Base-by-base conservation (phyloP, 2,888 invertebrate species). In the Dicranocentrus wangi region DNA sequence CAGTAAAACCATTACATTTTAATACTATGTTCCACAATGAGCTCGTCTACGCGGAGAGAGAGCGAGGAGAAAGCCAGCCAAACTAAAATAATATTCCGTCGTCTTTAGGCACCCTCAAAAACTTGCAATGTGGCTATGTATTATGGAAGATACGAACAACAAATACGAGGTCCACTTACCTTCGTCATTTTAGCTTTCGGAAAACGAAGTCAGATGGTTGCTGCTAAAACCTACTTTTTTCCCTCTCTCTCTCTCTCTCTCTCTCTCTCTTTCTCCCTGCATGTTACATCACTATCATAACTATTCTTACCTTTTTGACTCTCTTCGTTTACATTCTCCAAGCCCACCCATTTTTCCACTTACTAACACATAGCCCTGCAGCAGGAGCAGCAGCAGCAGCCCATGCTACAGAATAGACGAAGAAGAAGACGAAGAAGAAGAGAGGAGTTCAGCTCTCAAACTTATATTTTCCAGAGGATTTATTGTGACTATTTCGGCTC, bases 1-100 rank as follows among this genome's bases (percentile, higher is more conserved):
- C n/a, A 47, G 47, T 47, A 60, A 68, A 69, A 58, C 68, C 69
- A 69, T 69, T 76, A 76, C 51, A 76, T 76, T 76, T 76, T 76
- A 76, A 76, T 66, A 58, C 58, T 75, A 25, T 75, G 43, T 55
- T 55, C 65, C 51, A 51, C 51, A 63, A 27, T 17, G 39, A 63
- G 25, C 25, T 23, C n/a, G n/a, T n/a, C n/a, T n/a, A n/a, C n/a
- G n/a, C n/a, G 21, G 19, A 1, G 27, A 17, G 27, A 27, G 27
- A 25, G 47, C 25, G 70, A 21, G 8, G 8, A 17, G 19, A 15
- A 42, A 19, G 10, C 7, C 21, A 47, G n/a, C 10, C 7, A 53
- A 72, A 73, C 39, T 19, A 66, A 72, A 75, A 66, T 75, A 43
- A 73, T 53, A 58, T 55, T 42, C 75, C 28, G 55, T 63, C n/a